Percentiles rank a stretch among this genome's conserved stretches.
Conservation (phyloP, 2,113 vertebrate genomes). For the Reinhardtius hippoglossoides region DNA sequence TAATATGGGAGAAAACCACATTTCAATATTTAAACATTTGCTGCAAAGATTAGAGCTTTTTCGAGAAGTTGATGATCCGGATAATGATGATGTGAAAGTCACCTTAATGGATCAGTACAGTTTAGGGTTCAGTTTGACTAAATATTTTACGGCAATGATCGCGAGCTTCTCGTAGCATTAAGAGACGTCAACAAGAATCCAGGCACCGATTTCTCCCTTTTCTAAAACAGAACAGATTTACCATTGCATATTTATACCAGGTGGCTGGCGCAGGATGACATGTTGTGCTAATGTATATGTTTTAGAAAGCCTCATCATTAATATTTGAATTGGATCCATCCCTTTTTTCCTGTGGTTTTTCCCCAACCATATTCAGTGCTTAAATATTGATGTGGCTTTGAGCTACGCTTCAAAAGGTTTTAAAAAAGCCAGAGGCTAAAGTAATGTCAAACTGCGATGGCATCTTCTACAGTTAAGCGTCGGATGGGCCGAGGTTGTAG, state of each 20-base stretch:
- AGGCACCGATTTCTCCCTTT: background rate
- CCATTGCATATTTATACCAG: background rate
- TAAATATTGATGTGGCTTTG: conserved; percentile 65
- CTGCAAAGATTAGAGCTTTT: background rate
- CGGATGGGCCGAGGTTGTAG: conserved; percentile 27
- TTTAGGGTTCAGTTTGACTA: background rate
- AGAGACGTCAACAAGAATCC: background rate
- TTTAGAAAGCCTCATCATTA: conserved; percentile 51
- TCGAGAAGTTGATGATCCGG: too few species aligned
- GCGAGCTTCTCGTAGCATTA: background rate
- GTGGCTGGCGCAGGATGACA: background rate
- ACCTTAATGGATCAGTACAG: background rate
- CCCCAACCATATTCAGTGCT: conserved; percentile 28
- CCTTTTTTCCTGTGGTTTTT: conserved; percentile 31
- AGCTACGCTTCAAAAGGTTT: conserved; percentile 39
- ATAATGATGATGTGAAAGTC: too few species aligned
- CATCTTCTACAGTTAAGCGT: conserved; percentile 7
- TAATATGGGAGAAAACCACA: background rate
- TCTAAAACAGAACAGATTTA: conserved; percentile 16
- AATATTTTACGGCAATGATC: background rate
- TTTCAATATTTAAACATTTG: background rate
- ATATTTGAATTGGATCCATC: conserved; percentile 41
- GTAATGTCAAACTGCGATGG: conserved; percentile 23
- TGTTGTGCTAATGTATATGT: conserved; percentile 35
- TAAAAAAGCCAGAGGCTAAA: conserved; percentile 34